Evolutionary conservation across 92 coral and sea anemone genomes (phyloP).

Genomic region (Zoanthus gigantus): DNA sequence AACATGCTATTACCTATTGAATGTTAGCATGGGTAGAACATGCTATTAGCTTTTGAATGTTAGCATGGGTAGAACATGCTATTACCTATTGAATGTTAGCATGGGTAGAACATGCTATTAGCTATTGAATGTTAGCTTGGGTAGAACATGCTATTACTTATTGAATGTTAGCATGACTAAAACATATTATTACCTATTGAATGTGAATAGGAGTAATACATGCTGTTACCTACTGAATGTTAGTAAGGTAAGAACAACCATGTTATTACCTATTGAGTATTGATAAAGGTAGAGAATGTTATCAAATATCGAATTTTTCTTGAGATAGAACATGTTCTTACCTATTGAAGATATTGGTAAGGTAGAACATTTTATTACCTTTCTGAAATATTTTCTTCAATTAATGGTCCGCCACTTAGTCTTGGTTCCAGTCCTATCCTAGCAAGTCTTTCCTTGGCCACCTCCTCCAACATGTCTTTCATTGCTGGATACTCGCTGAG

Average conservation of each 20-base stretch:
- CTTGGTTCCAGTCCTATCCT: slow-evolving; percentile 85
- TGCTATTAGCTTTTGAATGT: too few relatives aligned
- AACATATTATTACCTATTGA: too few relatives aligned
- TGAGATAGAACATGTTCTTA: background rate
- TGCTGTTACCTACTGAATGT: too few relatives aligned
- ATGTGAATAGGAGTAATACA: too few relatives aligned
- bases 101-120: background rate
- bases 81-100: background rate
- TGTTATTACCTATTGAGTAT: too few relatives aligned
- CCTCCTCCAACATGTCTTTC: slow-evolving; percentile 80
- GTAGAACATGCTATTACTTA: too few relatives aligned
- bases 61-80: too few relatives aligned
- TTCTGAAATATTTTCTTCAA: slow-evolving; percentile 31
- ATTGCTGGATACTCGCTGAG: slow-evolving; percentile 89
- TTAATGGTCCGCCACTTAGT: slow-evolving; percentile 56
- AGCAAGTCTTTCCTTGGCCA: slow-evolving; percentile 92
- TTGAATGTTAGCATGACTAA: background rate
- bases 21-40: too few relatives aligned
- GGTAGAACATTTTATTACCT: slow-evolving; percentile 18
- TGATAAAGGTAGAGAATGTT: too few relatives aligned
- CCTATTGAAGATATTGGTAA: background rate
- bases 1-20: too few relatives aligned
- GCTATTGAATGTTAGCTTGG: too few relatives aligned
- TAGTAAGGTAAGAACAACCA: background rate
- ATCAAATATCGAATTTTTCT: too few relatives aligned